phyloP scores from a whole-genome alignment of 2,113 vertebrate species.

The Donacobius atricapilla region DNA sequence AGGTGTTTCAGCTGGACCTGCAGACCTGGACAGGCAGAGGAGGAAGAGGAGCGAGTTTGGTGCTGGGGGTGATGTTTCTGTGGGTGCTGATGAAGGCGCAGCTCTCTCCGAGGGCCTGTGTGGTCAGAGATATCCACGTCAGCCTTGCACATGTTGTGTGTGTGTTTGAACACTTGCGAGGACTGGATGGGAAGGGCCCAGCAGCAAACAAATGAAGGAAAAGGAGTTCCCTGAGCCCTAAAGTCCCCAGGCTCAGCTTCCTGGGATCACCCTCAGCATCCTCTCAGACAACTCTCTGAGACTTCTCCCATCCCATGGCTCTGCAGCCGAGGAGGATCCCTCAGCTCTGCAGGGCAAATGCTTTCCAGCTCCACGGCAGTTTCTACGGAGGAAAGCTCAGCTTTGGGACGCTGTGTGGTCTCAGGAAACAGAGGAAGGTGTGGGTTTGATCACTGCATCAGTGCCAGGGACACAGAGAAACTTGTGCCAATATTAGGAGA shows the following conservation, averaged over 20 bases:
- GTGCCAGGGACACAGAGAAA: not conserved
- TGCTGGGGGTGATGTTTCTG: not conserved
- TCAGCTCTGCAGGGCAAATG: not conserved
- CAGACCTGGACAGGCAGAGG: not conserved
- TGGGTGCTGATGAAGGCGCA: not conserved
- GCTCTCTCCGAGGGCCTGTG: not conserved
- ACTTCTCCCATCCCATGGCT: not conserved
- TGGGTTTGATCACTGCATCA: not conserved
- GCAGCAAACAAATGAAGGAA: not conserved
- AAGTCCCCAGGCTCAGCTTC: not conserved
- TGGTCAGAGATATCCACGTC: not conserved
- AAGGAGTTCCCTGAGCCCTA: not conserved
- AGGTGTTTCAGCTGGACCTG: not conserved
- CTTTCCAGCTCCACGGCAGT: not conserved
- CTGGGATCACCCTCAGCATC: fast-evolving
- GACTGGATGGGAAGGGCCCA: not conserved
- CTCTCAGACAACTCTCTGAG: not conserved
- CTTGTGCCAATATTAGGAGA: not conserved
- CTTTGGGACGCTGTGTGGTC: not conserved
- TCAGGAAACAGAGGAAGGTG: not conserved
- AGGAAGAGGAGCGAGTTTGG: not conserved
- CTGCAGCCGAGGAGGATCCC: not conserved
- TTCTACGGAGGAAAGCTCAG: not conserved
- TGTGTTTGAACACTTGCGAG: not conserved
- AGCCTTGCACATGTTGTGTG: not conserved